Percentiles rank a stretch among this genome's conserved stretches.
These are phyloP conservation scores for Reticulitermes speratus DNA, from an alignment of 1,140 invertebrate genomes.

Conservation along the genomic window DNA sequence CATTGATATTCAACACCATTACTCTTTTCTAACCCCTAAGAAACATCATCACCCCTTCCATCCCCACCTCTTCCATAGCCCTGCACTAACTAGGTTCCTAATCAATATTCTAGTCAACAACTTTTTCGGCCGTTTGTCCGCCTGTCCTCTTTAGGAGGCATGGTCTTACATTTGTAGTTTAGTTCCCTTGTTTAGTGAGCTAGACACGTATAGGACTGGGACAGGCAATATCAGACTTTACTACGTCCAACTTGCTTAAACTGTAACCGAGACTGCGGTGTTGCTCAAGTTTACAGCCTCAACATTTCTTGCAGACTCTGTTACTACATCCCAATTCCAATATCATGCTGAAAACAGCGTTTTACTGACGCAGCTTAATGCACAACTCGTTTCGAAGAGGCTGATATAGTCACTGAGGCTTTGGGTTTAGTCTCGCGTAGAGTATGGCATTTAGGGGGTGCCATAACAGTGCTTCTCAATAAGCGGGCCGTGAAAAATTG, in stretches of 20 bases:
- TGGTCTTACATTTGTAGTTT: background rate
- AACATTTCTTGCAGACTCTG: background rate
- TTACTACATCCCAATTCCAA: no score
- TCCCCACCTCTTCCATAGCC: background rate
- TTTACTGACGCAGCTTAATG: no score
- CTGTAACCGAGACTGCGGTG: background rate
- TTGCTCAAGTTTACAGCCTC: background rate
- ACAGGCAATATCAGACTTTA: background rate
- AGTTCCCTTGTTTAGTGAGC: background rate
- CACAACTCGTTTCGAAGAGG: no score
- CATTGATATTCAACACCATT: background rate
- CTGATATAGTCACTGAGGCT: no score
- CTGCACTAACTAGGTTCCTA: background rate
- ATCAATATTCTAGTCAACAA: background rate
- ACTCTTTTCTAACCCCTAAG: background rate
- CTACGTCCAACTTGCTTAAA: background rate
- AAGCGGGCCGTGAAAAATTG: no score
- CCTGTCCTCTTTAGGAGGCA: background rate
- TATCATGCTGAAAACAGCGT: no score
- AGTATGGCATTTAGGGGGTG: no score
- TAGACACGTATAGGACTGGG: background rate
- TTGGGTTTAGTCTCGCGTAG: no score
- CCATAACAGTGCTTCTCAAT: no score
- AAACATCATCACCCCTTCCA: conserved; percentile 10
- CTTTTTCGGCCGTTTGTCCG: background rate